These are phyloP conservation scores for Lutraria rhynchaena DNA, from an alignment of 1,140 invertebrate species.

Conservation along the genomic window DNA sequence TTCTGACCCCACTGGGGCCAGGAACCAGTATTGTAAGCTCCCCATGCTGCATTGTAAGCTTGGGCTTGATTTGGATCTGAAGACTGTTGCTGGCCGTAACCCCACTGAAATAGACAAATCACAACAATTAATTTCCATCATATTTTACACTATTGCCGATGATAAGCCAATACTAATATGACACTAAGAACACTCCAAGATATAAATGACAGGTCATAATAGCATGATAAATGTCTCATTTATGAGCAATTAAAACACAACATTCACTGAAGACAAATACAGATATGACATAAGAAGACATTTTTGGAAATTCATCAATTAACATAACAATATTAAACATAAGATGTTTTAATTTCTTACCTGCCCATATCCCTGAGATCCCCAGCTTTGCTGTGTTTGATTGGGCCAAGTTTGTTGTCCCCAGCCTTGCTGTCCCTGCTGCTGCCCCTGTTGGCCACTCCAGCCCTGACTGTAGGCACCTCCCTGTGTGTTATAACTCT, in stretches of 20 bases:
- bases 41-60: slow-evolving; percentile 44
- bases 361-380: slow-evolving; percentile 40
- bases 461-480: slow-evolving; percentile 26
- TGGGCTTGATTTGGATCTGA: slow-evolving; percentile 9
- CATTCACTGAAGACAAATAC: too few relatives aligned
- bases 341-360: too few relatives aligned
- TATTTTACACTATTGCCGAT: too few relatives aligned
- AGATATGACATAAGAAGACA: too few relatives aligned
- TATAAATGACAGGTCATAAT: too few relatives aligned
- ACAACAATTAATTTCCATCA: too few relatives aligned
- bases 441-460: slow-evolving; percentile 9
- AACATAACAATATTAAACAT: too few relatives aligned
- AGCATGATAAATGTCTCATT: too few relatives aligned
- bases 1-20: slow-evolving; percentile 37
- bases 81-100: slow-evolving; percentile 12
- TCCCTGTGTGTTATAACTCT: slow-evolving; percentile 3
- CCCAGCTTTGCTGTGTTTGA: slow-evolving; percentile 22
- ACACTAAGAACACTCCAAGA: too few relatives aligned
- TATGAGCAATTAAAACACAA: too few relatives aligned
- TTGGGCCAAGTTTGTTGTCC: slow-evolving; percentile 17
- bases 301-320: too few relatives aligned
- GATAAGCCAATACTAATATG: too few relatives aligned
- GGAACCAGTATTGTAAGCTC: slow-evolving; percentile 35
- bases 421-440: slow-evolving; percentile 14
- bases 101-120: slow-evolving; percentile 18